Conservation (phyloP, 2,888 invertebrate species). For the Laspeyria flexula region DNA sequence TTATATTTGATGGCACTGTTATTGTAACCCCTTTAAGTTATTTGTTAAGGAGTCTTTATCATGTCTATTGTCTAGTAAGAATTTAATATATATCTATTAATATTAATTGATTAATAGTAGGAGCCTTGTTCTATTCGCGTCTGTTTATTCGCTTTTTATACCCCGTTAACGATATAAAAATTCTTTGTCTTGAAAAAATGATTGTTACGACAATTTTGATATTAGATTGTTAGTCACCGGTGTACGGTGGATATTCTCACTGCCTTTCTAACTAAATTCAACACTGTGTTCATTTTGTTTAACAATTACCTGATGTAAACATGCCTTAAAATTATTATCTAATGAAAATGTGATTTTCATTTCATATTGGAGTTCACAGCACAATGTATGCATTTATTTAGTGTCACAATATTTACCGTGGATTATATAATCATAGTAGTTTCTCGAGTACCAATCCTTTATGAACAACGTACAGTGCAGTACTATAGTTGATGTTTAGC, state of each 20-base stretch:
- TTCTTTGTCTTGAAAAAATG: conserved; percentile 54
- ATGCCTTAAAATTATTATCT: conserved; percentile 61
- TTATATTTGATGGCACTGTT: conserved; percentile 83
- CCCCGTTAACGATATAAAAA: conserved; percentile 66
- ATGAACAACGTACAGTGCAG: conserved; percentile 20
- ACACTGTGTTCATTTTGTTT: conserved; percentile 73
- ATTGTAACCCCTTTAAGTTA: conserved; percentile 81
- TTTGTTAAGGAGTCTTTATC: conserved; percentile 84
- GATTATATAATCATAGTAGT: conserved; percentile 25
- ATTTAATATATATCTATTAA: conserved; percentile 79
- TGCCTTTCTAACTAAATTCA: conserved; percentile 69
- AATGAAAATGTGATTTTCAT: conserved; percentile 62
- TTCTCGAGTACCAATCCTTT: conserved; percentile 3
- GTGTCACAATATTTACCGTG: conserved; percentile 52
- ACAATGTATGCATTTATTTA: conserved; percentile 73
- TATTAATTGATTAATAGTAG: conserved; percentile 74
- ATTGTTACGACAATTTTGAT: conserved; percentile 67
- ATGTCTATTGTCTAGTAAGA: conserved; percentile 84
- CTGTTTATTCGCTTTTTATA: conserved; percentile 77
- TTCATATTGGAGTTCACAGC: conserved; percentile 53
- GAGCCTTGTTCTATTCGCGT: conserved; percentile 79
- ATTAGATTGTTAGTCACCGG: conserved; percentile 61
- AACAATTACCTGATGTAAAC: conserved; percentile 55
- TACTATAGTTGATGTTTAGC: conserved; percentile 40
- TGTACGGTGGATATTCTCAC: conserved; percentile 65